A percentile compares a stretch with the other conserved stretches of the same genome.
These are phyloP conservation scores for Piscicola geometra DNA, from an alignment of 2,888 invertebrate genomes.

Conservation along the genomic window DNA sequence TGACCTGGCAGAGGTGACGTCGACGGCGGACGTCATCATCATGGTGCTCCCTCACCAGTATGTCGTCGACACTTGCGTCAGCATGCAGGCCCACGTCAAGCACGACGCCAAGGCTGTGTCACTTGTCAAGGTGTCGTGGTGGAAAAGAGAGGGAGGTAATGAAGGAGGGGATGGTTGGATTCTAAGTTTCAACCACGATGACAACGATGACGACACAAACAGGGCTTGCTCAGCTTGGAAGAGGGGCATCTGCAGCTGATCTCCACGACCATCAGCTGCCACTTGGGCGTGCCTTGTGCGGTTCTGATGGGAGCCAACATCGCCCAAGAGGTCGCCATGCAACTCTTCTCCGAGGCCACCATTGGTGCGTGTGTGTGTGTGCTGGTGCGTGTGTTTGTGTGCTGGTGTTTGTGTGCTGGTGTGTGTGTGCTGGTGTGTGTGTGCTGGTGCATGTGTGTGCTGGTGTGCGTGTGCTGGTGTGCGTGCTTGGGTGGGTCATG, in stretches of 20 bases:
- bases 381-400: no score
- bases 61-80: constrained; percentile 77
- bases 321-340: constrained; percentile 92
- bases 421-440: no score
- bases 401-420: no score
- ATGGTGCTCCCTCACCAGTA: constrained; percentile 98
- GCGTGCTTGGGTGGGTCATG: background rate
- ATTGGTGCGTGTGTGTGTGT: constrained; percentile 69
- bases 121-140: constrained; percentile 33
- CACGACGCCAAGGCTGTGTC: constrained; percentile 27
- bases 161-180: no score
- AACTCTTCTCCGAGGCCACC: constrained; percentile 97
- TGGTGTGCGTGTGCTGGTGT: background rate
- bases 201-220: no score
- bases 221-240: constrained; percentile 7
- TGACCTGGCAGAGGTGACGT: constrained; percentile 81
- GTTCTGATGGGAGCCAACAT: constrained; percentile 98
- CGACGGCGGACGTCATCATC: constrained; percentile 85
- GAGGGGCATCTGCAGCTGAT: constrained; percentile 71
- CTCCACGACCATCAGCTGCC: constrained; percentile 82
- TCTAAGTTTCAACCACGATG: no score
- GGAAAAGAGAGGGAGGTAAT: background rate
- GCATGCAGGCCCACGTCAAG: constrained; percentile 66
- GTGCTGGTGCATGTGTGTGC: no score
- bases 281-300: constrained; percentile 81